These are phyloP conservation scores for Sula dactylatra DNA, from an alignment of 2,113 vertebrate genomes.

Conservation along the genomic window DNA sequence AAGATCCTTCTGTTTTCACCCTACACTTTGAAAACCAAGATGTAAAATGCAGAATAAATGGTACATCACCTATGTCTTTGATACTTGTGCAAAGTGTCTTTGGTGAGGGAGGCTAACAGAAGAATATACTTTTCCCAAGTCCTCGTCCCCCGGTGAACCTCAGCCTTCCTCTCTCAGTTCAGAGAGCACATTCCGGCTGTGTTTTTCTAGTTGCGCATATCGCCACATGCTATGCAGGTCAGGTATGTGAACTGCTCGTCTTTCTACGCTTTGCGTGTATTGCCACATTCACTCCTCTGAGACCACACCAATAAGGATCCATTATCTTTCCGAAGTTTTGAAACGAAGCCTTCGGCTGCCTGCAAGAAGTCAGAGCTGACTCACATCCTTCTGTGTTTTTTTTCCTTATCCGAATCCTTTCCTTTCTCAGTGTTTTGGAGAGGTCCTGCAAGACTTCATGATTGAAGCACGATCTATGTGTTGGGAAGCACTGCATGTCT, in stretches of 20 bases:
- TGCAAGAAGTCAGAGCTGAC: constrained; percentile 9
- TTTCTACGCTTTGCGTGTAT: background rate
- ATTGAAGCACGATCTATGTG: background rate
- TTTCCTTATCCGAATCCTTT: background rate
- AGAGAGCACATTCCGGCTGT: background rate
- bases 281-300: background rate
- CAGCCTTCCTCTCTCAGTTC: background rate
- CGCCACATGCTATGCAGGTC: background rate
- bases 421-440: constrained; percentile 20
- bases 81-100: background rate
- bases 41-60: background rate
- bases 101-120: background rate
- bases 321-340: background rate
- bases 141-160: background rate
- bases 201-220: background rate
- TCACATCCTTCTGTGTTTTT: background rate
- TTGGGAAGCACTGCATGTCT: background rate
- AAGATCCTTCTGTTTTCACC: background rate
- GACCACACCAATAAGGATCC: background rate
- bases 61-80: background rate
- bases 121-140: background rate
- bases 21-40: background rate
- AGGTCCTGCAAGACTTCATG: background rate
- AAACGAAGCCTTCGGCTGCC: background rate
- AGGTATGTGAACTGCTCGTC: background rate